Evolutionary conservation across 2,888 invertebrate species (phyloP), one percentile per base, ranked within the genome.

Genomic region (Dione juno): DNA sequence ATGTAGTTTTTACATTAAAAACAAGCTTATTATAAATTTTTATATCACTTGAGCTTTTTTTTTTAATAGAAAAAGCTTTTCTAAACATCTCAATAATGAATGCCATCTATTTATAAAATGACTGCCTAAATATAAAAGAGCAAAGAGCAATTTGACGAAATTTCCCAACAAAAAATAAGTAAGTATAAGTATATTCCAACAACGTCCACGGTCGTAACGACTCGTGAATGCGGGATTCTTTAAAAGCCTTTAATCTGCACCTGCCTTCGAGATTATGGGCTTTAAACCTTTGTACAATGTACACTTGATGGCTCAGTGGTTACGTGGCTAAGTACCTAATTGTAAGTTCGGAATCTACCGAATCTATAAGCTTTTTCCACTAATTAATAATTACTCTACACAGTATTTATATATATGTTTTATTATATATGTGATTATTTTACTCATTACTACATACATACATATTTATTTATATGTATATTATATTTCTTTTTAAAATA

Each of bases 231-330:
- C 53, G 63, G 63, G 35, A 63, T 69, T 69, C 68, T 69, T 67
- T 63, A 57, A 64, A 64, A 64, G 63, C 64, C 68, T 69, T 64
- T 69, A 69, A 69, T 64, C 68, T 63, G 43, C 63, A 69, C 68
- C 68, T 69, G 68, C 61, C 43, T 40, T 40, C 61, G 14, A 52
- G 61, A 40, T 57, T 57, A 57, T 40, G 37, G 16, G 37, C 9
- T 54, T 37, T 16, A 16, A 37, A 19, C 37, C 57, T 57, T 57
- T 57, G 37, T 57, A 37, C 11, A 37, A 57, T 57, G 37, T 21
- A 16, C 16, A 16, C 16, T 54, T 40, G 11, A 16, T 37, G 35
- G 35, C 57, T 57, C 57, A 57, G 57, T 16, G 35, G 35, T 37
- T 37, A 54, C n/a, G 10, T 35, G 9, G n/a, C 1, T 54, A 37